Evolutionary conservation across 30 jellyfish, hydroid and myxozoan genomes (phyloP).

Genomic region (Euphysa ruthae): DNA sequence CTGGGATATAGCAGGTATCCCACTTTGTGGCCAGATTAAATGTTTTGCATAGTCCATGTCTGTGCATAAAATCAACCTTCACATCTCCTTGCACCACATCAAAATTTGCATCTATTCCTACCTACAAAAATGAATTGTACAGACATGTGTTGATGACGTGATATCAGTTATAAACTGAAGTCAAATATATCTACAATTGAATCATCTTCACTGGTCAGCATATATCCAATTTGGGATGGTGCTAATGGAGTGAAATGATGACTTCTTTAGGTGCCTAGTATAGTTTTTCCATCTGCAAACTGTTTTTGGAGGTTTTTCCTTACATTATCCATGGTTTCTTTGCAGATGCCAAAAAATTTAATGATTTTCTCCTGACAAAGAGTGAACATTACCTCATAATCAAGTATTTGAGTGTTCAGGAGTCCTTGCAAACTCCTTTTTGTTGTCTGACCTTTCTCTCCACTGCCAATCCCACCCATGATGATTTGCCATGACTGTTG

Average conservation of each 20-base stretch:
- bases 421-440: constrained; percentile 2
- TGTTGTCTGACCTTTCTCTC: background rate
- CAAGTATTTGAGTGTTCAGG: background rate
- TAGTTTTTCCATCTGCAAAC: too few species aligned
- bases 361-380: background rate
- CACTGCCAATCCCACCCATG: constrained; percentile 15
- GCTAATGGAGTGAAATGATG: background rate
- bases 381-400: background rate
- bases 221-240: constrained; percentile 6
- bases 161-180: too few species aligned
- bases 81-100: too few species aligned
- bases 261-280: background rate
- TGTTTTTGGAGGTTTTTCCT: background rate
- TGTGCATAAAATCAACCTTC: too few species aligned
- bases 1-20: too few species aligned
- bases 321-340: constrained; percentile 1
- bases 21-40: too few species aligned
- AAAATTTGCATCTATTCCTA: too few species aligned
- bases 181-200: too few species aligned
- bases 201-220: constrained; percentile 7
- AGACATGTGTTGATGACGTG: too few species aligned
- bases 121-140: too few species aligned
- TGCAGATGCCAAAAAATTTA: background rate
- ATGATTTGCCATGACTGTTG: constrained; percentile 17
- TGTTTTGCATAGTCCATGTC: too few species aligned